phyloP scores from a whole-genome alignment of 2,113 vertebrate genomes.

The Amblyornis subalaris region DNA sequence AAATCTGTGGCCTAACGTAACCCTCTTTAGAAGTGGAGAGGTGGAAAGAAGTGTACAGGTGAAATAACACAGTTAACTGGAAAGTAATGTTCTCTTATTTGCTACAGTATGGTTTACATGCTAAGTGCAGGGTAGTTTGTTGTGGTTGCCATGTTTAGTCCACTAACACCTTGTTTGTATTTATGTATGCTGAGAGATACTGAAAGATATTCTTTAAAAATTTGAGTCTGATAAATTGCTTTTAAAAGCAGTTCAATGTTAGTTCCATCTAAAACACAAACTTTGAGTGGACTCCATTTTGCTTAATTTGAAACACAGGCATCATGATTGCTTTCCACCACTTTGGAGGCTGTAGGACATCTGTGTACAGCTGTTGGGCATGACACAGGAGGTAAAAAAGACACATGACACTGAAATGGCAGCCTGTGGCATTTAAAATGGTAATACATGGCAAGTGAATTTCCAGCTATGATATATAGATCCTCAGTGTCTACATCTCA shows the following conservation, averaged over 20 bases:
- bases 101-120: background rate
- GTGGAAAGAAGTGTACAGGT: background rate
- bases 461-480: background rate
- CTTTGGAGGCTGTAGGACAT: background rate
- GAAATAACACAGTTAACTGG: background rate
- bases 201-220: background rate
- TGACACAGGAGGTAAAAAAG: background rate
- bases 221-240: background rate
- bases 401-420: background rate
- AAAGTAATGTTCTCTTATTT: background rate
- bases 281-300: background rate
- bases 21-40: background rate
- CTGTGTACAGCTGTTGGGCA: background rate
- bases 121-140: background rate
- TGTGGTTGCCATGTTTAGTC: background rate
- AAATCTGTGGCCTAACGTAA: background rate
- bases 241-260: background rate
- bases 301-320: background rate
- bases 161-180: background rate
- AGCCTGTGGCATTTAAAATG: background rate
- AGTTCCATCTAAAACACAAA: background rate
- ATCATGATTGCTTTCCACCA: background rate
- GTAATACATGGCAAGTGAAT: background rate
- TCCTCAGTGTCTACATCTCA: background rate
- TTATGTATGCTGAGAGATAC: background rate